These are phyloP conservation scores for Drosophila mulleri DNA, from an alignment of 2,888 invertebrate species.

Conservation along the genomic window DNA sequence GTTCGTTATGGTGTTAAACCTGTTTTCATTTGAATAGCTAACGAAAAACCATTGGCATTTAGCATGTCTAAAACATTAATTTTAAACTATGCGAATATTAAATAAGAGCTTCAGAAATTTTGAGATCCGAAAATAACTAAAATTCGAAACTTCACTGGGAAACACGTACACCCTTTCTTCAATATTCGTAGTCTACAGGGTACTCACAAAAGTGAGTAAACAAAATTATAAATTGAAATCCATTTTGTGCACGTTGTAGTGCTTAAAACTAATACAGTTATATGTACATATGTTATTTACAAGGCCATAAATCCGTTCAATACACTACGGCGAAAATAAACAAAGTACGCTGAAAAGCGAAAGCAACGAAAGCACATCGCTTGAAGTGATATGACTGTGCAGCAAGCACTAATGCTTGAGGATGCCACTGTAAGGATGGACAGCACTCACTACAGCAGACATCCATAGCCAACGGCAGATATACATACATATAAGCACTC, in stretches of 20 bases:
- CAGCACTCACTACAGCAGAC: conserved; percentile 7
- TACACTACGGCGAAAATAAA: conserved; percentile 10
- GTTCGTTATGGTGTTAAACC: conserved; percentile 7
- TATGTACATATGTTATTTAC: not conserved
- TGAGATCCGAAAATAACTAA: not conserved
- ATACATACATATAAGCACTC: conserved; percentile 23
- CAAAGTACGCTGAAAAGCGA: conserved; percentile 17
- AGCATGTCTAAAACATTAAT: not conserved
- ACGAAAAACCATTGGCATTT: not conserved
- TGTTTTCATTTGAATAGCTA: conserved; percentile 22
- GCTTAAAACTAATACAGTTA: not conserved
- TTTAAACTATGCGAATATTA: not conserved
- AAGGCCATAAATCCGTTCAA: conserved; percentile 13
- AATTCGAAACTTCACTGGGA: not conserved
- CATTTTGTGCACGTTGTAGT: not conserved
- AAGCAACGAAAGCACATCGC: conserved; percentile 14
- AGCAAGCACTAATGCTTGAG: conserved; percentile 18
- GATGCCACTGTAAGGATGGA: conserved; percentile 32
- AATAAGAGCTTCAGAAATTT: not conserved
- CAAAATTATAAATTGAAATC: conserved; percentile 1
- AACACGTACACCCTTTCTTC: not conserved
- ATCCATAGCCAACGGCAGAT: conserved; percentile 6
- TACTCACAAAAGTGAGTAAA: not conserved
- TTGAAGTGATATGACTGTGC: conserved; percentile 16
- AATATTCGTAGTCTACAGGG: not conserved